Percentiles rank a stretch among this genome's conserved stretches.
These are phyloP conservation scores for Tethya wilhelma DNA, from an alignment of 37 sponge, comb jelly and placozoan species.

Conservation along the genomic window DNA sequence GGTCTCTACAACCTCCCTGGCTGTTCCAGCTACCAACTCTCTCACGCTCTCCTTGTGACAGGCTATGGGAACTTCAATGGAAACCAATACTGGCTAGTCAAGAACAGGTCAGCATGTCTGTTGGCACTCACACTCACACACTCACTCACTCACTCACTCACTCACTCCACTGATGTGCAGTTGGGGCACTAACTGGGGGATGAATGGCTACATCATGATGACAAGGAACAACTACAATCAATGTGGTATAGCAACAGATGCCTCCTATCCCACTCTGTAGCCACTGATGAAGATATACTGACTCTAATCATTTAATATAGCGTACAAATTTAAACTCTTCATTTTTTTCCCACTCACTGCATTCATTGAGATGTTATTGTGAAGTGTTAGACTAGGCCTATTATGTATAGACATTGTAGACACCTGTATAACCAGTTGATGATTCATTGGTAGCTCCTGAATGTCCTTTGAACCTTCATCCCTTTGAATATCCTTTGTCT, in stretches of 20 bases:
- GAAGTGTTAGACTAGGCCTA: too few relatives aligned
- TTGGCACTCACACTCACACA: background rate
- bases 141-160: background rate
- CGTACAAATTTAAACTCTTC: too few relatives aligned
- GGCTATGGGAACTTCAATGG: conserved; percentile 50
- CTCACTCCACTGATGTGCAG: conserved; percentile 7
- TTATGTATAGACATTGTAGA: too few relatives aligned
- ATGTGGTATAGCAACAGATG: conserved; percentile 78
- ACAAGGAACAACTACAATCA: conserved; percentile 65
- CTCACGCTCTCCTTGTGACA: conserved; percentile 36
- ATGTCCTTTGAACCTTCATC: too few relatives aligned
- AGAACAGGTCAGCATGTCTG: conserved; percentile 39
- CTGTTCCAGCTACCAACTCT: conserved; percentile 33
- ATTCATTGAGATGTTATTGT: too few relatives aligned
- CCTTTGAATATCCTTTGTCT: too few relatives aligned
- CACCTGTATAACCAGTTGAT: too few relatives aligned
- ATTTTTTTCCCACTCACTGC: too few relatives aligned
- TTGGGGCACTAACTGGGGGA: conserved; percentile 75
- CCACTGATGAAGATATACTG: background rate
- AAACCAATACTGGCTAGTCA: conserved; percentile 57
- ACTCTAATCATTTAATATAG: too few relatives aligned
- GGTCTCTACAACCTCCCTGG: conserved; percentile 52
- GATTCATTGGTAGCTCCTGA: too few relatives aligned
- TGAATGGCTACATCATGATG: conserved; percentile 74
- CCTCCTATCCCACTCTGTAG: conserved; percentile 66